A percentile compares a stretch with the other conserved stretches of the same genome.
Conservation (phyloP, 2,888 invertebrate species). For the Drosophila nr. medialis region DNA sequence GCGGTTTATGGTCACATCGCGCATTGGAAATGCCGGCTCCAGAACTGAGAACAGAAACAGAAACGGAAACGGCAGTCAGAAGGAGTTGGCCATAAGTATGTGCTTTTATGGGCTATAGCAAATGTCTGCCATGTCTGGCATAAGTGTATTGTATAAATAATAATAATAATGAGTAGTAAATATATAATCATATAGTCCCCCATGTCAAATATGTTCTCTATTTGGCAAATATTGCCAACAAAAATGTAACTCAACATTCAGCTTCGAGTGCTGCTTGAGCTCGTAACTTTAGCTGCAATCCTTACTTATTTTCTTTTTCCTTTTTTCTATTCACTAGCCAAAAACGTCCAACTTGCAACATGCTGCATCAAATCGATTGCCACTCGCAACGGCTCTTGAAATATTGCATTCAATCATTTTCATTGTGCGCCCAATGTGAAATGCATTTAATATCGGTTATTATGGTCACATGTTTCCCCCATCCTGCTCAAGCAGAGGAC, state of each 20-base stretch:
- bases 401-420: slow-evolving; percentile 63
- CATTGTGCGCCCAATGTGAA: slow-evolving; percentile 56
- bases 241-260: not conserved
- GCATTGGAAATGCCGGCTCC: slow-evolving; percentile 94
- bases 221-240: not conserved
- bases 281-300: not conserved
- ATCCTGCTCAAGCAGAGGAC: not conserved
- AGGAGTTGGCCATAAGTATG: not conserved
- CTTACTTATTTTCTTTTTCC: not conserved
- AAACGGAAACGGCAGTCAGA: slow-evolving; percentile 8
- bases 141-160: too few relatives aligned
- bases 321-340: not conserved
- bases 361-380: slow-evolving; percentile 29
- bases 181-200: not conserved
- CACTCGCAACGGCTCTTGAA: slow-evolving; percentile 36
- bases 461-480: slow-evolving; percentile 41
- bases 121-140: not conserved
- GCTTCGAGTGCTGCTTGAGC: not conserved
- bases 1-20: slow-evolving; percentile 93
- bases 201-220: not conserved
- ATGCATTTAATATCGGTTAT: slow-evolving; percentile 74
- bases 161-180: not conserved
- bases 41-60: slow-evolving; percentile 87
- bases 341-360: slow-evolving; percentile 33
- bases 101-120: slow-evolving; percentile 1